Base-by-base conservation (phyloP, 2,888 invertebrate genomes). In the Pristionchus japonicus region DNA sequence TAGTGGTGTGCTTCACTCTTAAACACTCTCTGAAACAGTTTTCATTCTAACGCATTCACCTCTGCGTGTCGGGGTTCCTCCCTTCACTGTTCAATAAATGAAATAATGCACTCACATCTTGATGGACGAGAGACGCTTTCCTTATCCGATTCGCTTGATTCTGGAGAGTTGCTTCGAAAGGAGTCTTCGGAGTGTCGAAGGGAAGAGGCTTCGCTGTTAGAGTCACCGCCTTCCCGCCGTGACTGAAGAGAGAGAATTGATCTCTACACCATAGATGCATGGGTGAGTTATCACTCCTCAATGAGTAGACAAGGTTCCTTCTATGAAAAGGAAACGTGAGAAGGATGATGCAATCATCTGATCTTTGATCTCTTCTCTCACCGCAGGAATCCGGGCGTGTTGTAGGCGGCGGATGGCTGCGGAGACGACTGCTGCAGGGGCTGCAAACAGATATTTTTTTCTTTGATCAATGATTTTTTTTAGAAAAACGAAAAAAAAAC, bases 131-230 rank as follows among this genome's bases (percentile, higher is more conserved):
- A 31, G 15, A 34, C 20, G 87, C 87, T 17, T 77, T 74, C 31
- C 86, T 37, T 9, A 89, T 89, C 2, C 80, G 88, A 74, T 89
- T 89, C 52, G 93, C 93, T 77, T 93, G 93, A 74, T 90, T 89
- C 87, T 93, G 93, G 86, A 93, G 91, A 40, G 87, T 61, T 40
- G 80, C 91, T 88, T 94, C 94, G 89, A 94, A 94, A 20, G 94
- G 91, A n/a, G 92, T 91, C 89, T 93, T 93, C 13, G 94, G 94
- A 13, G 92, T 90, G 84, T 94, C 94, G 88, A 94, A 94, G 47
- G 91, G 87, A 20, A 88, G 52, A 37, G 86, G 47, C 84, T 88
- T 88, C 31, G 88, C 88, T 43, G 88, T 88, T 20, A 88, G 88
- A 17, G 80, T 64, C 52, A 86, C 84, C 34, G 80, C 64, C 15